Conservation (phyloP, 1,140 invertebrate genomes). For the Aphis gossypii region DNA sequence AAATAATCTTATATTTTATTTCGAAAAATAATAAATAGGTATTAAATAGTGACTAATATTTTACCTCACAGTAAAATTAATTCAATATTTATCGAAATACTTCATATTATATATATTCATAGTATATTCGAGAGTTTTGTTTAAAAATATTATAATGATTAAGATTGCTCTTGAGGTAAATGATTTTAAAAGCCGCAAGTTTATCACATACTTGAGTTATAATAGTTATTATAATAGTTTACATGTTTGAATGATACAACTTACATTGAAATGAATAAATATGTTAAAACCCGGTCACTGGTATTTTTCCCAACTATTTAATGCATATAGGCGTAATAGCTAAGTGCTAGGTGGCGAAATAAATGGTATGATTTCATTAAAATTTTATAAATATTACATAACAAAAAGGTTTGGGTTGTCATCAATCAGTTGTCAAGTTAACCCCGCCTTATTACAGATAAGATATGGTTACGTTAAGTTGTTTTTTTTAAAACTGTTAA, state of each 20-base stretch:
- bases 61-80: not conserved
- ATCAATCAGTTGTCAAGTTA: conserved; percentile 52
- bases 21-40: not conserved
- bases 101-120: not conserved
- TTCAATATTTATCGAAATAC: not conserved
- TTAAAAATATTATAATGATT: not conserved
- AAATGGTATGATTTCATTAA: conserved; percentile 48
- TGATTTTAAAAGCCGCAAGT: not conserved
- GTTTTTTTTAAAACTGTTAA: conserved; percentile 22
- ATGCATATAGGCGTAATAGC: not conserved
- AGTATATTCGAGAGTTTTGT: not conserved
- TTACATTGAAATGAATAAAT: not conserved
- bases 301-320: not conserved
- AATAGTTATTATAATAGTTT: not conserved
- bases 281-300: not conserved
- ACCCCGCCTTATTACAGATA: conserved; percentile 34
- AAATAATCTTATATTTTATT: not conserved
- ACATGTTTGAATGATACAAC: not conserved
- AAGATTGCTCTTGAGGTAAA: not conserved
- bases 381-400: conserved; percentile 38
- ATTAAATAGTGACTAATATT: not conserved
- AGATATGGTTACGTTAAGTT: conserved; percentile 44
- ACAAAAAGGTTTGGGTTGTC: conserved; percentile 31
- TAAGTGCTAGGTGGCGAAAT: conserved; percentile 51
- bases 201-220: not conserved